Evolutionary conservation across 2,888 invertebrate genomes (phyloP).

Genomic region (Heliconius aoede): DNA sequence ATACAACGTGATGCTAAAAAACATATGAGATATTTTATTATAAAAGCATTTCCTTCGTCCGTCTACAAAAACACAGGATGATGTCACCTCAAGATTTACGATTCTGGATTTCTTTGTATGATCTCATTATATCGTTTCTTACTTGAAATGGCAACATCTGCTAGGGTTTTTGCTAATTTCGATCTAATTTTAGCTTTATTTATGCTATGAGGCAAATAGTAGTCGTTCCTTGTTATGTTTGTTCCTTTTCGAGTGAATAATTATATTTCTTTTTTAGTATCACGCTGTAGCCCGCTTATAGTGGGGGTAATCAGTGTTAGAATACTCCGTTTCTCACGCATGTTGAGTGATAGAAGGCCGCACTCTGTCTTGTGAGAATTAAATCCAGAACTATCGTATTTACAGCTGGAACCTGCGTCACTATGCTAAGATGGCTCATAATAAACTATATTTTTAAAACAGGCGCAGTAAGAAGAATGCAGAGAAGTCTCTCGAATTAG

Average conservation of each 20-base stretch:
- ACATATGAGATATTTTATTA: background rate
- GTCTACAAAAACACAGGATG: constrained; percentile 37
- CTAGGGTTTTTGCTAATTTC: constrained; percentile 22
- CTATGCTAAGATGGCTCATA: too few relatives aligned
- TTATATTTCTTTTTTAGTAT: background rate
- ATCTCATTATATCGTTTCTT: constrained; percentile 40
- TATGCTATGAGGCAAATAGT: background rate
- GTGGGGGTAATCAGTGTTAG: background rate
- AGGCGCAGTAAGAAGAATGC: too few relatives aligned
- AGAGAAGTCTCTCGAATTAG: too few relatives aligned
- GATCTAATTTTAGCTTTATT: constrained; percentile 21
- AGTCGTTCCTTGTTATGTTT: background rate
- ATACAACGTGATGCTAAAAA: background rate
- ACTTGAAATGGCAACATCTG: constrained; percentile 34
- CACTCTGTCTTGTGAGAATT: too few relatives aligned
- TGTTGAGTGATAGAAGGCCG: too few relatives aligned
- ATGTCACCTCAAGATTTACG: constrained; percentile 43
- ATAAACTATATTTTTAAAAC: too few relatives aligned
- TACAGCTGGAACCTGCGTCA: too few relatives aligned
- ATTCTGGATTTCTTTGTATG: constrained; percentile 39
- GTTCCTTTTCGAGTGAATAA: background rate
- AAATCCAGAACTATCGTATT: too few relatives aligned
- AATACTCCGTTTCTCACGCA: too few relatives aligned
- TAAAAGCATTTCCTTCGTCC: background rate
- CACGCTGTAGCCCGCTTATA: background rate